Base-by-base conservation (phyloP, 2,888 invertebrate genomes). In the Drosophila picticornis region DNA sequence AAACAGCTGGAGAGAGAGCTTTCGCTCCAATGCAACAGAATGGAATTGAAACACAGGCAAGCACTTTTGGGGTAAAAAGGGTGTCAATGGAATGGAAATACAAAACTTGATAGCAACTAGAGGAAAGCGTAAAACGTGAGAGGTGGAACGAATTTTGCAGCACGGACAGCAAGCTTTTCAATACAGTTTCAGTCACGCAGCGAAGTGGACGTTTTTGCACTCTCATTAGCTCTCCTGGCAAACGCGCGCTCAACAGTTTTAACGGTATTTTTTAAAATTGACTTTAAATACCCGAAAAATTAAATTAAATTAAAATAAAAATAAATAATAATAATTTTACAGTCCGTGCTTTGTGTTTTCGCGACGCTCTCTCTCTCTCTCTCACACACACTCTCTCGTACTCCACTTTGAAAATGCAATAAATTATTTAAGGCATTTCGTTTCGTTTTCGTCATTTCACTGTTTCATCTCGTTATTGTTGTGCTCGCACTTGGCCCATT, bases 61-160 rank as follows among this genome's bases (percentile, higher is more conserved):
- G 74, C 71, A 59, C 50, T 72, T 46, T 46, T 70, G 80, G 85
- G 75, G 65, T 25, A 46, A 86, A 86, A 83, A 87, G 84, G 82
- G 87, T 91, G 91, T 90, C 90, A 90, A 84, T 90, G 90, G 90
- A 90, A 85, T 90, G 90, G 91, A 90, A 90, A 72, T 76, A 64
- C 36, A 70, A 25, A 83, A 81, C 78, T 87, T 83, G 84, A 81
- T 84, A 75, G 81, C 63, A 72, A 61, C 78, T 74, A 72, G 81
- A 82, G 79, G 59, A 72, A 69, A 66, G 53, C 48, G 63, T 51
- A 71, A 73, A 66, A 46, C 25, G 16, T 46, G 16, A 9, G 46
- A 25, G 25, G 16, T 25, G 46, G 4, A 46, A 60, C 46, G 50
- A 56, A 70, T 65, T 70, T 77, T 75, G 66, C 73, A 77, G 50